phyloP scores from a whole-genome alignment of 2,113 vertebrate genomes.

The Cinclus mexicanus region DNA sequence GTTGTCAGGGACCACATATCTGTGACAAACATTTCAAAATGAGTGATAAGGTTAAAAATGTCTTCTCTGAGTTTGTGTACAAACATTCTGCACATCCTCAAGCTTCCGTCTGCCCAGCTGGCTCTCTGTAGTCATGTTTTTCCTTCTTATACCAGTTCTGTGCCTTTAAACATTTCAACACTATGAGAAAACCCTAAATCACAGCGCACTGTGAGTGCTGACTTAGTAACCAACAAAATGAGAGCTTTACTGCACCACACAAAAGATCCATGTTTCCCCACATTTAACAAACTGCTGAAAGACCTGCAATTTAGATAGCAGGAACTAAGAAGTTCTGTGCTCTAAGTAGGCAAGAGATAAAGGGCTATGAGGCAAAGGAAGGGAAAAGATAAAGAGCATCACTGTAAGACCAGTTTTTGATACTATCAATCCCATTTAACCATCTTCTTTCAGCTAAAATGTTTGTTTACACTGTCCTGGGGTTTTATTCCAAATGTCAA shows the following conservation, averaged over 20 bases:
- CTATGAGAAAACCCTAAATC: not conserved
- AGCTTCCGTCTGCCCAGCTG: not conserved
- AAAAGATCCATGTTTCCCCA: slow-evolving; percentile 35
- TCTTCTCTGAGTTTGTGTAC: not conserved
- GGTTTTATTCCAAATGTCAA: slow-evolving; percentile 40
- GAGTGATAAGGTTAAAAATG: slow-evolving; percentile 41
- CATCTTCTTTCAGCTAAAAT: slow-evolving; percentile 25
- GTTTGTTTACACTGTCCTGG: slow-evolving; percentile 11
- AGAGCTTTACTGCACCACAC: slow-evolving; percentile 14
- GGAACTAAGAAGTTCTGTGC: slow-evolving; percentile 1
- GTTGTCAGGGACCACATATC: not conserved
- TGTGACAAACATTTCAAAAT: slow-evolving; percentile 18
- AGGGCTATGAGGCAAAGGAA: not conserved
- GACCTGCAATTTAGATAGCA: slow-evolving; percentile 39
- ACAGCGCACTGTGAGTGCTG: not conserved
- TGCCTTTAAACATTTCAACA: not conserved
- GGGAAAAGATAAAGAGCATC: slow-evolving; percentile 17
- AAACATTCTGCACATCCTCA: not conserved
- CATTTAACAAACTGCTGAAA: slow-evolving; percentile 19
- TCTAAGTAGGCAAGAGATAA: slow-evolving; percentile 27
- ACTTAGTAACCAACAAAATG: not conserved
- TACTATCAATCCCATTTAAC: slow-evolving; percentile 23
- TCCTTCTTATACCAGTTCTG: not conserved
- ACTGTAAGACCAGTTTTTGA: not conserved
- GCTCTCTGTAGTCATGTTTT: not conserved